A percentile compares a stretch with the other conserved stretches of the same genome.
phyloP scores from a whole-genome alignment of 2,113 vertebrate genomes.

The Callipepla squamata region DNA sequence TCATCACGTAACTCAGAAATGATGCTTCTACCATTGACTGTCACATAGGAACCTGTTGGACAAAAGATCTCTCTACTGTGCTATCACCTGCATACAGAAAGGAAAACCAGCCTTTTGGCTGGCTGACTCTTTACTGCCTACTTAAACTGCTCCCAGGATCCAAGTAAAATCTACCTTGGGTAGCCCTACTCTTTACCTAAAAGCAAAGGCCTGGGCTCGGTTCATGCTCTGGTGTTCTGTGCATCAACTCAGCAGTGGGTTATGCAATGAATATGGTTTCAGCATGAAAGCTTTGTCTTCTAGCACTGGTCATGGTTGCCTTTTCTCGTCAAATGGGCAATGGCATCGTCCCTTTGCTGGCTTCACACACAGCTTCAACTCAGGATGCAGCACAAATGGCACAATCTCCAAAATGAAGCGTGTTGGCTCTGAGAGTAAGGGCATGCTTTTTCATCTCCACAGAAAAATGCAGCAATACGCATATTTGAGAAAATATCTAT shows the following conservation, averaged over 20 bases:
- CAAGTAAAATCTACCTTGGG: neutral
- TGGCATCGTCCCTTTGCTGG: accelerated
- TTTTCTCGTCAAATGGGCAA: neutral
- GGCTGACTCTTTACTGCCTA: neutral
- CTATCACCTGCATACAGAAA: neutral
- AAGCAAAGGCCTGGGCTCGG: neutral
- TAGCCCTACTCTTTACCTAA: neutral
- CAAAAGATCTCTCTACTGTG: neutral
- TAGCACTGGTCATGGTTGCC: accelerated
- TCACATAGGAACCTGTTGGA: neutral
- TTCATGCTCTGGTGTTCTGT: neutral
- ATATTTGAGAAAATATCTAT: neutral
- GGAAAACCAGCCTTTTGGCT: neutral
- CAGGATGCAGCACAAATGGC: neutral
- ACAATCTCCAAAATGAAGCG: neutral
- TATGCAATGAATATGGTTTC: neutral
- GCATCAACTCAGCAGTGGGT: neutral
- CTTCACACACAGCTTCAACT: neutral
- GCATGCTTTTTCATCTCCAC: neutral
- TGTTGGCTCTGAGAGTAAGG: neutral
- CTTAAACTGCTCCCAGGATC: neutral
- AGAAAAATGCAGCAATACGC: neutral
- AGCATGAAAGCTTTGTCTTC: neutral
- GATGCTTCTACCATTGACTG: neutral
- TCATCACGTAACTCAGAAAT: neutral